Base-by-base conservation (phyloP, 2,113 vertebrate species). In the Eulemur rufifrons region DNA sequence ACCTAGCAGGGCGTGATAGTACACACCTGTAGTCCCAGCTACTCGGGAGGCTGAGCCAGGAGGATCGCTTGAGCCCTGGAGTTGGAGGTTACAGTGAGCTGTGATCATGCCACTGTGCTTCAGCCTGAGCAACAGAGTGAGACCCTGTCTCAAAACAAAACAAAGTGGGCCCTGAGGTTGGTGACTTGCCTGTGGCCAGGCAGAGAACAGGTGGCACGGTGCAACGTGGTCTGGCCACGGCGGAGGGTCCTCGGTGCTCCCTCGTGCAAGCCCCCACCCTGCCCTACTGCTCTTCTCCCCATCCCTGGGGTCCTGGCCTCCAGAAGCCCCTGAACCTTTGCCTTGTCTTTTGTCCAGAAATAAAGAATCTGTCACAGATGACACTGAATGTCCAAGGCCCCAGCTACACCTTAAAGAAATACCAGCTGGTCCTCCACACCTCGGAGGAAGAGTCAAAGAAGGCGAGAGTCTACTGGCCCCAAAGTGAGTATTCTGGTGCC, bases 281-380 rank as follows among this genome's bases (percentile, higher is more conserved):
- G 8, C 45, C 42, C 27, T 17, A 1, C 34, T 4, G 14, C 32
- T 25, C 10, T 47, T n/a, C 45, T 29, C 25, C 29, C 9, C 8
- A 1, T 20, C 15, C 63, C 85, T 14, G 5, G 14, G 15, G 42
- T 0, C 0, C 64, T 39, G 6, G n/a, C 63, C 39, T 80, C 69
- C 18, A 25, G 54, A 39, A 2, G 29, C 6, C 68, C 15, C 42
- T 63, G 9, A 78, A 50, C 52, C 73, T 10, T 78, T 14, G 0
- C 39, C 13, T 63, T 45, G 3, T 54, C 80, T 15, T 1, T 29
- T 7, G 5, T 12, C 20, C 92, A 99, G 99, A 99, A 92, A 97
- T 99, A 56, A 97, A 98, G 94, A 99, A 98, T 96, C 99, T 99
- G 99, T 99, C 99, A 0, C 94, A 86, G 69, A 99, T 99, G 99